Evolutionary conservation across 2,888 invertebrate genomes (phyloP), one percentile per base, ranked within the genome.

Genomic region (Apamea epomidion): DNA sequence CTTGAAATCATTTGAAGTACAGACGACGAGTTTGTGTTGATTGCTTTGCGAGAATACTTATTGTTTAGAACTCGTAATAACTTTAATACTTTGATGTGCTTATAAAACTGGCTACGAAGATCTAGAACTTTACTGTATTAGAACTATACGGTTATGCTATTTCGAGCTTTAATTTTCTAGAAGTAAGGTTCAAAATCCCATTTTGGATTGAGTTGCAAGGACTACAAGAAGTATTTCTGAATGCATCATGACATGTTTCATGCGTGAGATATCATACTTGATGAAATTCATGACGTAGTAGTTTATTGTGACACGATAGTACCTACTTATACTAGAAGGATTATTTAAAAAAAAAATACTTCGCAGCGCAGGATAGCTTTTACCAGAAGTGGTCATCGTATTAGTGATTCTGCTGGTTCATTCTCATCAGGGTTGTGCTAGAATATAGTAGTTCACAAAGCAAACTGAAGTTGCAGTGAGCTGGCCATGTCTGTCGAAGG

Each of bases 11-110:
- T 72, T 78, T 75, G 67, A 82, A 76, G 60, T 76, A 71, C 62
- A 64, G 64, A 64, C 58, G 60, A 51, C 54, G 29, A 79, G 76
- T 62, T 65, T 60, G 64, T 54, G 76, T 76, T 68, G 71, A 85
- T 77, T 80, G 74, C 74, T 80, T 82, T 58, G 4, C 58, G 68
- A 54, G 86, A 80, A 69, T 51, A 54, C 74, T 32, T 54, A 76
- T 87, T 83, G 77, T 80, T 86, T 74, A 58, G 74, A 82, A 82
- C 82, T 83, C 76, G 51, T 78, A 58, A 78, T 78, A 73, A 83
- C 70, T 87, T 82, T 76, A 76, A 65, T 58, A 76, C 76, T 65
- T 73, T 72, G 72, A 70, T 78, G 84, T 74, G 78, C 81, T 76
- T 48, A 37, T 72, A 84, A 76, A 74, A 74, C 76, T 72, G 60